Percentiles rank a stretch among this genome's conserved stretches.
Conservation (phyloP, 2,797 vertebrate genomes). For the Enteromius afrohamiltoni region DNA sequence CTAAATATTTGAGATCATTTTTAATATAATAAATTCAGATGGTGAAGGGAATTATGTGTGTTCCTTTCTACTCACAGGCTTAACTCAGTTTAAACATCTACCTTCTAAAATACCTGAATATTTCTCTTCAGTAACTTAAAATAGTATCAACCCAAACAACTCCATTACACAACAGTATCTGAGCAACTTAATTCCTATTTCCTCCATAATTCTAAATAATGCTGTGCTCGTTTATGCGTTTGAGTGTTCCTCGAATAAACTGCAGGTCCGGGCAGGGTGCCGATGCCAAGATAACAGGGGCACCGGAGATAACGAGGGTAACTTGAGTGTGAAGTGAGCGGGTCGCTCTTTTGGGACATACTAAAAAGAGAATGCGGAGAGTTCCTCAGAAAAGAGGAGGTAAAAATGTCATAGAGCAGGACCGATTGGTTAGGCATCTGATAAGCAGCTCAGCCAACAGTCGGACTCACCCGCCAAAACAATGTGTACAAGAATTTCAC, state of each 20-base stretch:
- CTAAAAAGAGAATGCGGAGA: constrained; percentile 46
- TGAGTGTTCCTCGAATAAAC: constrained; percentile 46
- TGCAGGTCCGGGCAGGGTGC: constrained; percentile 45
- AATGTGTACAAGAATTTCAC: constrained; percentile 46
- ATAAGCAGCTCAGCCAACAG: constrained; percentile 39
- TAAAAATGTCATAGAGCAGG: constrained; percentile 51
- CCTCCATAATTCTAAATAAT: neutral
- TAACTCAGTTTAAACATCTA: neutral
- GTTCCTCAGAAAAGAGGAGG: constrained; percentile 51
- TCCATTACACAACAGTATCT: neutral
- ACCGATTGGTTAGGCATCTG: constrained; percentile 30
- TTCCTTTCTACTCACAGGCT: neutral
- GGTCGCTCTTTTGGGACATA: constrained; percentile 32
- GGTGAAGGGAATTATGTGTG: neutral
- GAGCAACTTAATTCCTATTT: constrained; percentile 1
- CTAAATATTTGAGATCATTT: too few relatives aligned
- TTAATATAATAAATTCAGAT: too few relatives aligned
- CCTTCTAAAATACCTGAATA: neutral
- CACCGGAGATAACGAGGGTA: constrained; percentile 28
- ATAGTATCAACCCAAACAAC: constrained; percentile 3
- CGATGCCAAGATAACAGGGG: constrained; percentile 43
- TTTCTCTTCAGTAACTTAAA: neutral
- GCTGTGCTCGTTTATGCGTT: neutral
- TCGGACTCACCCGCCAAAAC: constrained; percentile 43
- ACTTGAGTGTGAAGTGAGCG: constrained; percentile 22